Evolutionary conservation across 2,888 invertebrate genomes (phyloP), one percentile per base, ranked within the genome.

Genomic region (Rhaphigaster nebulosa): DNA sequence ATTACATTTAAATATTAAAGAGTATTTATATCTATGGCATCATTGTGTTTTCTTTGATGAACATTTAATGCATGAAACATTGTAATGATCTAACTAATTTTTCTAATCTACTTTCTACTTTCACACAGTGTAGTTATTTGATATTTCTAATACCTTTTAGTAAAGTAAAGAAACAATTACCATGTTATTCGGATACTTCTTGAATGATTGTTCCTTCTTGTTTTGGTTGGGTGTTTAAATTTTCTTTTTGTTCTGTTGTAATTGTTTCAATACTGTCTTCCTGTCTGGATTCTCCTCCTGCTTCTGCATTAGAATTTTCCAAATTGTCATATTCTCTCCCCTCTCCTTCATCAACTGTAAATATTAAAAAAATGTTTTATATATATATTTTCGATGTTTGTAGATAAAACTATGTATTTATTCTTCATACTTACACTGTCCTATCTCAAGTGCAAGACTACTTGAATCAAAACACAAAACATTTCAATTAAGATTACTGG

Each of bases 291-390:
- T 89, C 80, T 29, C 60, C 65, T 65, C 89, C 65, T 12, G 50
- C 89, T 80, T 80, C 89, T 29, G 52, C n/a, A 45, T 50, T 88
- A 23, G 88, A 89, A 70, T 26, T 89, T 76, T 89, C 89, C 23
- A 89, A 50, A 34, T 89, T 89, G 52, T 89, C 89, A 38, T 89
- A 89, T 20, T 80, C 89, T 52, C 65, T 60, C 29, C 89, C 52
- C 54, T 89, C 89, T 3, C 45, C 76, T 89, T 89, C 89, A 20
- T 80, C 76, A 80, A 15, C 76, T 89, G 65, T 5, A 89, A 89
- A 89, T 65, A 13, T 65, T 65, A 18, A 89, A 89, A 15, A n/a
- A 70, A 4, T 12, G 20, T 50, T 38, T 60, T 38, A 38, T 20
- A n/a, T 13, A n/a, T n/a, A 18, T 34, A 65, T 3, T 54, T 54